Conservation (phyloP, 2,113 vertebrate species). For the Rhinopomastus cyanomelas region DNA sequence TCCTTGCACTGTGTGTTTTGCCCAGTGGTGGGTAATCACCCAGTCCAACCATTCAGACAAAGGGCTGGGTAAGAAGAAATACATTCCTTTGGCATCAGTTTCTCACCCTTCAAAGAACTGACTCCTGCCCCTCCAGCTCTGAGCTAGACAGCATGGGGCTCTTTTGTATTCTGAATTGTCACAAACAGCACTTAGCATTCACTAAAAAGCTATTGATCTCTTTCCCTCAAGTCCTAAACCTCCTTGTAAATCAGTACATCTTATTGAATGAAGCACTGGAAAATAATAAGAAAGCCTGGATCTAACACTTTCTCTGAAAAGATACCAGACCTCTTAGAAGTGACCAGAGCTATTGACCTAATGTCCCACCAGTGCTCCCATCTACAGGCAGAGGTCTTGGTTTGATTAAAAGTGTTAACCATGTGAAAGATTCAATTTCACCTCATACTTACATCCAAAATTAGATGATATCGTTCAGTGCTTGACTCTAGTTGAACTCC, state of each 20-base stretch:
- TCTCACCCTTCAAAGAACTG: not conserved
- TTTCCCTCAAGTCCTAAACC: slow-evolving; percentile 23
- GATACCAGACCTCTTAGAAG: not conserved
- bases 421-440: not conserved
- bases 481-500: not conserved
- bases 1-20: not conserved
- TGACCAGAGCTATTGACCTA: not conserved
- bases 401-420: not conserved
- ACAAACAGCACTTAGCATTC: slow-evolving; percentile 20
- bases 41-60: not conserved
- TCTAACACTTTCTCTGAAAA: not conserved
- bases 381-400: not conserved
- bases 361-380: not conserved
- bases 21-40: not conserved
- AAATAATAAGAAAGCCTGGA: not conserved
- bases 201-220: slow-evolving; percentile 50
- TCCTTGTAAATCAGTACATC: slow-evolving; percentile 29
- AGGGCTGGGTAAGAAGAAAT: not conserved
- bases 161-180: slow-evolving; percentile 14
- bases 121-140: not conserved
- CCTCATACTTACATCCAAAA: not conserved
- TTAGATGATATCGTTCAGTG: not conserved
- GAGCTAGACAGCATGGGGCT: not conserved
- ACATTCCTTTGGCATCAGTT: not conserved
- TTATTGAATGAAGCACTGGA: not conserved